phyloP scores from a whole-genome alignment of 2,888 invertebrate species.

The Pantelozetes paolii region DNA sequence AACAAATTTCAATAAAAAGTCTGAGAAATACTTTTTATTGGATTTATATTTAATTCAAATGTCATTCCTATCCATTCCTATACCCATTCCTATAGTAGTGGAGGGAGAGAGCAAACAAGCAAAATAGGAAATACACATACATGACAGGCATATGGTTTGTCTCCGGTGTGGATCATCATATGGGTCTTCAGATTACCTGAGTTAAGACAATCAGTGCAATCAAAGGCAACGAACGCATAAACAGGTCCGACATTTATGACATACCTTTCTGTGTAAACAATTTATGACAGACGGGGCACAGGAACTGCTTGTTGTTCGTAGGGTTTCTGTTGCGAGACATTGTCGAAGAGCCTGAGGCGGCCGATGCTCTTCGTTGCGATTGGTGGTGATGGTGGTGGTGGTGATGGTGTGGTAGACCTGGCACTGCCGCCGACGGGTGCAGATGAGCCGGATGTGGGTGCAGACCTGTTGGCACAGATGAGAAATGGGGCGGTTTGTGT shows the following conservation, averaged over 20 bases:
- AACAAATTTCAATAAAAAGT: background rate
- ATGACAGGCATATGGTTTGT: constrained; percentile 48
- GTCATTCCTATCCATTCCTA: too few species aligned
- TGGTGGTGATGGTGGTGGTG: constrained; percentile 25
- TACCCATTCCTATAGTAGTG: too few species aligned
- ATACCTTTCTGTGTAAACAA: constrained; percentile 49
- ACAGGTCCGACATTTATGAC: background rate
- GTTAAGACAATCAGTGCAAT: background rate
- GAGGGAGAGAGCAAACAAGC: background rate
- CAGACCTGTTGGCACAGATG: background rate
- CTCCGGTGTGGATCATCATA: constrained; percentile 49
- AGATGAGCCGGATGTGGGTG: constrained; percentile 32
- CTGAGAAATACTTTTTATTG: constrained; percentile 18
- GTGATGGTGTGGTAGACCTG: constrained; percentile 12
- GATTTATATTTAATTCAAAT: background rate
- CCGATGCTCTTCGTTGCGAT: constrained; percentile 16
- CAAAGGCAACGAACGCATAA: background rate
- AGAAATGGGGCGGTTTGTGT: constrained; percentile 1
- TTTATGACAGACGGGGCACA: constrained; percentile 48
- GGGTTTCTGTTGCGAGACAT: constrained; percentile 31
- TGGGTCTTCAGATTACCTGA: constrained; percentile 48
- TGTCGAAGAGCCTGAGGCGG: constrained; percentile 9
- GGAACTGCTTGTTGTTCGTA: constrained; percentile 43
- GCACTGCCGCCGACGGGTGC: constrained; percentile 3
- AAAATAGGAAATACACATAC: constrained; percentile 1